Evolutionary conservation across 1,140 invertebrate species (phyloP), one percentile per base, ranked within the genome.

Genomic region (Dinothrombium tinctorium): DNA sequence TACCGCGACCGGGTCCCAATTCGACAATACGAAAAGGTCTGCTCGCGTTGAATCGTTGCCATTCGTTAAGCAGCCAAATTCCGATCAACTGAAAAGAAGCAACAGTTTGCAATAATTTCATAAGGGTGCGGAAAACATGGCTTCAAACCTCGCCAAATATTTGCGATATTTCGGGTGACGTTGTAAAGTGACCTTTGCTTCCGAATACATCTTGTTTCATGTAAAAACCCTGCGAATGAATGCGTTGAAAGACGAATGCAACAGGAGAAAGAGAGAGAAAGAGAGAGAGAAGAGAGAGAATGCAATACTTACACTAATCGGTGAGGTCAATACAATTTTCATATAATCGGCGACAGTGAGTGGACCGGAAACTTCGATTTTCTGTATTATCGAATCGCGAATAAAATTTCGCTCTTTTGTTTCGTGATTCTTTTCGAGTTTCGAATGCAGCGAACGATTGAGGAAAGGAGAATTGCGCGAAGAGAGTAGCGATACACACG

Each of bases 121-220:
- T n/a, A 40, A 21, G 32, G 14, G 15, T 43, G 20, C n/a, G 14
- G 6, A 42, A 4, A 35, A 23, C 9, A 39, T n/a, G 42, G 41
- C 29, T n/a, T n/a, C n/a, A n/a, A n/a, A 81, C 77, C 62, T 98
- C 90, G 41, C 89, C 87, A 70, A 96, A 98, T 50, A 95, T 69
- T 58, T 92, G 86, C 48, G 71, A 75, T 36, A 98, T 76, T 71
- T 96, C 90, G 17, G 89, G 89, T 5, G 87, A 90, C 15, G 90
- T 98, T 45, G 76, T 76, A 53, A 94, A 96, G 59, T 98, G 89
- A 11, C 89, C 89, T 28, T 67, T 54, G 24, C 65, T 59, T 0
- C 89, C 87, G 63, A 96, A 81, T 4, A 87, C 74, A 66, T 94
- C 74, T 51, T 65, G 69, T 35, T 67, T 66, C 66, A 78, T 81